These are phyloP conservation scores for Bambusicola thoracicus DNA, from an alignment of 2,113 vertebrate species.

Conservation along the genomic window DNA sequence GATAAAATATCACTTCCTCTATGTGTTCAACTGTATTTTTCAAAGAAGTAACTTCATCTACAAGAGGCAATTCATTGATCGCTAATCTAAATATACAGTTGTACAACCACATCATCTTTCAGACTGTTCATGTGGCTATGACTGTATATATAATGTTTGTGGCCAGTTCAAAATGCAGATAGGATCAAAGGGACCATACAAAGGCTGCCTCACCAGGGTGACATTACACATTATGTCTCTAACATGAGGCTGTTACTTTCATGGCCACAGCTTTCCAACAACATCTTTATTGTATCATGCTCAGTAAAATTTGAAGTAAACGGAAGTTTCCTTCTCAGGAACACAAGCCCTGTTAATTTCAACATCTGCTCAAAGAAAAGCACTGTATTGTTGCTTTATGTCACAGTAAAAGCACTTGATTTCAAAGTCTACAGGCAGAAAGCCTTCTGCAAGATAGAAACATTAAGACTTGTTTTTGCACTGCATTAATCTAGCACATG, in stretches of 20 bases:
- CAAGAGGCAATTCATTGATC: neutral
- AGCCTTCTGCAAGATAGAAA: neutral
- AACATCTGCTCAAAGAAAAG: neutral
- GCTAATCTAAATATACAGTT: neutral
- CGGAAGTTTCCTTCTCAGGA: neutral
- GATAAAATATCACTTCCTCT: neutral
- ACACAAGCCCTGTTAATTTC: neutral
- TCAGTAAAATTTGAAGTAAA: neutral
- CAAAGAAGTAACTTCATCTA: neutral
- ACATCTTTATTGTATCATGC: neutral
- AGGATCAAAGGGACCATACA: constrained; percentile 26
- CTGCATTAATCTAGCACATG: neutral
- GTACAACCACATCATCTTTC: neutral
- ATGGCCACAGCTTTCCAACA: neutral
- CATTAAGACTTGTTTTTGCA: neutral
- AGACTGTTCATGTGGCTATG: neutral
- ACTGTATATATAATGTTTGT: neutral
- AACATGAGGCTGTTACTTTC: neutral
- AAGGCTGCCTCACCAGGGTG: neutral
- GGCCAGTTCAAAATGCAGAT: neutral
- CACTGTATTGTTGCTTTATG: neutral
- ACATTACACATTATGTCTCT: neutral
- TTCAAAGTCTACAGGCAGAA: neutral
- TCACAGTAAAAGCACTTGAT: neutral
- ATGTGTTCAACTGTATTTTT: neutral